Evolutionary conservation across 2,797 vertebrate species (phyloP).

Genomic region (Sebastes matsubarae): DNA sequence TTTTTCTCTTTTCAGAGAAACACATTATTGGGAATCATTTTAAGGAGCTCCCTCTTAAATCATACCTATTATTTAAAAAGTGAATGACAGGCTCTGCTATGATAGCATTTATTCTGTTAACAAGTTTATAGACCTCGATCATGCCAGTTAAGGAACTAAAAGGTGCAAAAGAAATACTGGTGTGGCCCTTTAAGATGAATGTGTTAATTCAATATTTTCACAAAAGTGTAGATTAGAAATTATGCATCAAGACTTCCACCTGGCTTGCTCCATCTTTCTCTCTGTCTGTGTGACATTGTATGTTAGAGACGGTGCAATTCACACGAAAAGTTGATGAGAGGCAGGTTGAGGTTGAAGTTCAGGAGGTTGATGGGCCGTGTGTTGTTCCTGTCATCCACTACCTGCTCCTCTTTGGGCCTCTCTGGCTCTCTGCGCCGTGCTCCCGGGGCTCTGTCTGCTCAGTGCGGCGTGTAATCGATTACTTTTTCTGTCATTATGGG

Average conservation of each 20-base stretch:
- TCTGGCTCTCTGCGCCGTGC: slow-evolving; percentile 23
- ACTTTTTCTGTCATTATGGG: slow-evolving; percentile 70
- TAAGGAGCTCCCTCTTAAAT: neutral
- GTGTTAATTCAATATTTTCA: neutral
- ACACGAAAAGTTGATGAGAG: slow-evolving; percentile 54
- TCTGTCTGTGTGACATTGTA: neutral
- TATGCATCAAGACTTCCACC: neutral
- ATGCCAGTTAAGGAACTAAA: neutral
- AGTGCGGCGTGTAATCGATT: slow-evolving; percentile 78
- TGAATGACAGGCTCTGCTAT: neutral
- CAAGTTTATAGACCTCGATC: neutral
- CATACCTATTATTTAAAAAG: neutral
- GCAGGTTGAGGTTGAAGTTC: slow-evolving; percentile 36
- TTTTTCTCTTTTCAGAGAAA: neutral
- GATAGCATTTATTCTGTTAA: neutral
- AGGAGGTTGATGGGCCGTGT: slow-evolving; percentile 25
- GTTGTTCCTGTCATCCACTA: slow-evolving; percentile 46
- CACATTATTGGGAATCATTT: neutral
- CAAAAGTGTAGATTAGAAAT: neutral
- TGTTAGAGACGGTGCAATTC: neutral
- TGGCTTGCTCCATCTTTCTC: neutral
- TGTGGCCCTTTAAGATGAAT: neutral
- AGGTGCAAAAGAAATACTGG: neutral
- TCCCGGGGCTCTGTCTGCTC: slow-evolving; percentile 66
- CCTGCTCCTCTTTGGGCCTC: slow-evolving; percentile 56